These are phyloP conservation scores for Panthera leo DNA, from an alignment of 2,113 vertebrate genomes.

Conservation along the genomic window DNA sequence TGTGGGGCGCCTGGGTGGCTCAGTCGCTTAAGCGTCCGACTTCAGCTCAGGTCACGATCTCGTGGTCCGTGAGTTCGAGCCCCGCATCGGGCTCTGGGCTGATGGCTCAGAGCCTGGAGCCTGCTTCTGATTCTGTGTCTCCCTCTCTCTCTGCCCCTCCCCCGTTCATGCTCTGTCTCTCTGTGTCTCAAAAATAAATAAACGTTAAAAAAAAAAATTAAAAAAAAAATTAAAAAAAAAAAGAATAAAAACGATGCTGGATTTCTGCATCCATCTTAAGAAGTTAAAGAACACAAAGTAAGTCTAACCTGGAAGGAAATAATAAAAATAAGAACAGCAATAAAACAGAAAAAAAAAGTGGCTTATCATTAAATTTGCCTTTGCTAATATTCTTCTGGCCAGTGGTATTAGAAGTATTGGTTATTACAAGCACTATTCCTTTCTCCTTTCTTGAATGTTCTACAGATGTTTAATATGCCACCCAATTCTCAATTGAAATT, in stretches of 20 bases:
- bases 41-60: no score
- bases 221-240: not conserved
- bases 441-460: not conserved
- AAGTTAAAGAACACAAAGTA: constrained; percentile 31
- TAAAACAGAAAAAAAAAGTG: not conserved
- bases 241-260: constrained; percentile 25
- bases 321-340: constrained; percentile 31
- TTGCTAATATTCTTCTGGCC: not conserved
- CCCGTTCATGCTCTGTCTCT: no score
- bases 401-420: not conserved
- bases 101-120: no score
- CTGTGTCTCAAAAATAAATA: no score
- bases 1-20: not conserved
- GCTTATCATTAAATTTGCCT: not conserved
- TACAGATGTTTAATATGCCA: not conserved
- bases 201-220: no score
- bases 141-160: no score
- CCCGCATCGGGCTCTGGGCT: no score
- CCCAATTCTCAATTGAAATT: constrained; percentile 10
- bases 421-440: not conserved
- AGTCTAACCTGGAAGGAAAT: constrained; percentile 26
- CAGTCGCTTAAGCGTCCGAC: no score
- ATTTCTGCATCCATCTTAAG: not conserved
- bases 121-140: no score
- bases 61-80: no score